A percentile compares a stretch with the other conserved stretches of the same genome.
Conservation (phyloP, 2,113 vertebrate genomes). For the Otus sunia region DNA sequence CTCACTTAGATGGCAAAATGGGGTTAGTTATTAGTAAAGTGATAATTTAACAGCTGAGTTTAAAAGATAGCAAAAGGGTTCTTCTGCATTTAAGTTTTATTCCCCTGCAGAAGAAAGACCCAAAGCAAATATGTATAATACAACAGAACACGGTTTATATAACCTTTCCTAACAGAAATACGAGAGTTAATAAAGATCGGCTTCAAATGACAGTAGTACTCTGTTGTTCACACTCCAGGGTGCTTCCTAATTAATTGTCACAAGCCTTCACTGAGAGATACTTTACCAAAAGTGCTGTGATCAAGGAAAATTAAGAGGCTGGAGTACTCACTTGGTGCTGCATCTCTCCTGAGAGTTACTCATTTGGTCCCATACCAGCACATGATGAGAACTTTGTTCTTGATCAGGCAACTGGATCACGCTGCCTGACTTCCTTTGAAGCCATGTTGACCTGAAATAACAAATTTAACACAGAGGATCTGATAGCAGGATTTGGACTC, state of each 20-base stretch:
- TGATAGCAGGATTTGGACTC: not conserved
- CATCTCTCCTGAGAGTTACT: not conserved
- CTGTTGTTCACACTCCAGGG: constrained; percentile 9
- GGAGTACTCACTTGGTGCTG: not conserved
- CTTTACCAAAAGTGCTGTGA: constrained; percentile 19
- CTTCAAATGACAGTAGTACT: not conserved
- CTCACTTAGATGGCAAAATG: not conserved
- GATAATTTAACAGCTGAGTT: not conserved
- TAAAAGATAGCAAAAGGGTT: not conserved
- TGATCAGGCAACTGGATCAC: not conserved
- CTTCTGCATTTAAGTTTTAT: not conserved
- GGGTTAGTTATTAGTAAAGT: not conserved
- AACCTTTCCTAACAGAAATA: constrained; percentile 3
- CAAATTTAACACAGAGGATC: not conserved
- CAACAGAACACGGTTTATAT: not conserved
- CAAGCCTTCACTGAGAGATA: not conserved
- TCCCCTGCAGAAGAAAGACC: not conserved
- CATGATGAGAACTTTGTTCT: not conserved
- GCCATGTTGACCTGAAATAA: not conserved
- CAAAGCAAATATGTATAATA: not conserved
- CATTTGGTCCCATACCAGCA: not conserved
- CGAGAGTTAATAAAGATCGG: not conserved
- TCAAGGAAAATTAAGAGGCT: constrained; percentile 15
- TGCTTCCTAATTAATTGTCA: constrained; percentile 47
- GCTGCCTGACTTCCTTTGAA: not conserved